Percentiles rank a stretch among this genome's conserved stretches.
phyloP scores from a whole-genome alignment of 2,888 invertebrate species.

The Eupithecia subfuscata region DNA sequence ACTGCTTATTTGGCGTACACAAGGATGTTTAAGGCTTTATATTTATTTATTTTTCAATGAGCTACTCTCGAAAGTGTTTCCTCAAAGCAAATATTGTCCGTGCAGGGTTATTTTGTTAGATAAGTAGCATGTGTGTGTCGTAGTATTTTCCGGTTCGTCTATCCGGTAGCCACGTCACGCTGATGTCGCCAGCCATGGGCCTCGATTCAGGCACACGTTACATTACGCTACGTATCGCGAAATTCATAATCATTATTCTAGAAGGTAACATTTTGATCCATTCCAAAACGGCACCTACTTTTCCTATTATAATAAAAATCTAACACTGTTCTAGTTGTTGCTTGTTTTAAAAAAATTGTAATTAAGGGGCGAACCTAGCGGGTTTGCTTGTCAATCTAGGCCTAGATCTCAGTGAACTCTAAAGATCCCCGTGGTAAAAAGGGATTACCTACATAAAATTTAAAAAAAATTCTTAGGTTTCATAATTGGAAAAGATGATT shows the following conservation, averaged over 20 bases:
- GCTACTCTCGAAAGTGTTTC: not conserved
- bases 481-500: too few relatives aligned
- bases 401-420: too few relatives aligned
- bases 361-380: too few relatives aligned
- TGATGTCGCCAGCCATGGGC: not conserved
- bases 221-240: not conserved
- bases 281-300: not conserved
- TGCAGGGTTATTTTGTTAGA: not conserved
- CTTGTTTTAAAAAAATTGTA: not conserved
- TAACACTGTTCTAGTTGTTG: not conserved
- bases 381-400: too few relatives aligned
- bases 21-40: not conserved
- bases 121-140: not conserved
- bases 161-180: not conserved
- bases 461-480: too few relatives aligned
- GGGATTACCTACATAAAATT: too few relatives aligned
- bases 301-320: not conserved
- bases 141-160: not conserved
- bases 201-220: not conserved
- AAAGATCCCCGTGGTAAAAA: too few relatives aligned
- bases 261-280: not conserved
- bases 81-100: not conserved
- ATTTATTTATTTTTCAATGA: not conserved
- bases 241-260: not conserved
- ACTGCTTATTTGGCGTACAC: too few relatives aligned